Conservation (phyloP, 2,113 vertebrate genomes). For the Diglossa brunneiventris region DNA sequence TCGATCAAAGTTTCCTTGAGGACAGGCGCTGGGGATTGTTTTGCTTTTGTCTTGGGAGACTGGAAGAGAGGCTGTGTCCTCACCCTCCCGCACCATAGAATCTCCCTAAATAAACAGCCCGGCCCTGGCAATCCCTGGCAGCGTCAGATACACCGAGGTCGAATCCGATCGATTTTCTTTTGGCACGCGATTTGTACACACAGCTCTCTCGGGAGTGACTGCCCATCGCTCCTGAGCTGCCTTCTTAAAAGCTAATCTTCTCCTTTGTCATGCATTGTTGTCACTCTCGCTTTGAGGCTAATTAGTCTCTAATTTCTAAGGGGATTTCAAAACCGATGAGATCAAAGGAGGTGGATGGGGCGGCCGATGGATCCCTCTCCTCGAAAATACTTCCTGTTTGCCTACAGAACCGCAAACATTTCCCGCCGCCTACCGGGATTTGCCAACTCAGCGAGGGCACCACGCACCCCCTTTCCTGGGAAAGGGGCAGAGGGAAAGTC, state of each 20-base stretch:
- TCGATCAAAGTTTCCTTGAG: constrained; percentile 2
- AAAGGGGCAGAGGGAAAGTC: neutral
- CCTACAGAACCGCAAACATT: neutral
- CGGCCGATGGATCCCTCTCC: neutral
- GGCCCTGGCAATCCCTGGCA: neutral
- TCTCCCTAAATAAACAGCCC: neutral
- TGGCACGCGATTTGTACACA: neutral
- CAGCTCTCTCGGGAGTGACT: neutral
- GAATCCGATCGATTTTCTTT: neutral
- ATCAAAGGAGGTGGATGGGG: neutral
- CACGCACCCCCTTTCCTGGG: neutral
- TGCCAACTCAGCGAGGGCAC: neutral
- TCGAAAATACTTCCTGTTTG: neutral
- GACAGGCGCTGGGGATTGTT: neutral
- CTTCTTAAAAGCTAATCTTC: neutral
- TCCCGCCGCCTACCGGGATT: neutral
- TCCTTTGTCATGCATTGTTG: neutral
- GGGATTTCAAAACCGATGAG: neutral
- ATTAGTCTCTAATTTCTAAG: constrained; percentile 1
- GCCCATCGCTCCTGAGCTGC: neutral
- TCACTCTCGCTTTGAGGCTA: neutral
- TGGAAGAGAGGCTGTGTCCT: neutral
- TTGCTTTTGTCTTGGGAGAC: neutral
- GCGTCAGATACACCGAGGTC: too few species aligned
- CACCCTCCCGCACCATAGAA: neutral